phyloP scores from a whole-genome alignment of 2,797 vertebrate species.

The Anguilla pacifica region DNA sequence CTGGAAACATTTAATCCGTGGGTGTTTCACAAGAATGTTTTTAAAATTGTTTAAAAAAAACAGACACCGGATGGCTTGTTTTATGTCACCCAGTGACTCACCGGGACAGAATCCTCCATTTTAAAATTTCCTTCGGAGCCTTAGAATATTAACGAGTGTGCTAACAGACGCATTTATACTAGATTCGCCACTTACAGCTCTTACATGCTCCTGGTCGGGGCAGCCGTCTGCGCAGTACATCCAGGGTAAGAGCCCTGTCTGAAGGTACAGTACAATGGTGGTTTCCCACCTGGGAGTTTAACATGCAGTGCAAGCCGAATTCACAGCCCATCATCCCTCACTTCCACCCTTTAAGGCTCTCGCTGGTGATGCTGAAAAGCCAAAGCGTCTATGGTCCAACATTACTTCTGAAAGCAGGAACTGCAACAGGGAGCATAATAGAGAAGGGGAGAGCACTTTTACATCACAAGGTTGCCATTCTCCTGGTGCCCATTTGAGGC shows the following conservation, averaged over 20 bases:
- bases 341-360: not conserved
- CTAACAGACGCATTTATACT: not conserved
- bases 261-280: not conserved
- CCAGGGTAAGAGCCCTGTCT: not conserved
- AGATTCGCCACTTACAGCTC: not conserved
- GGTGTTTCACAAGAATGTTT: not conserved
- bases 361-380: not conserved
- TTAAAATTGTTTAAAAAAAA: not conserved
- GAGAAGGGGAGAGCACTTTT: not conserved
- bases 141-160: not conserved
- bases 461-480: too few species aligned
- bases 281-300: not conserved
- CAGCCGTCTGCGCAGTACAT: not conserved
- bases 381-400: not conserved
- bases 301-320: not conserved
- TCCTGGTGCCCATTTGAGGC: not conserved
- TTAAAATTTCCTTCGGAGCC: not conserved
- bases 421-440: not conserved
- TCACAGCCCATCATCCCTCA: not conserved
- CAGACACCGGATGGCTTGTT: not conserved
- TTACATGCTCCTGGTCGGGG: not conserved
- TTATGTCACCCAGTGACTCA: not conserved
- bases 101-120: not conserved
- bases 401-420: not conserved
- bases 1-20: not conserved